Conservation (phyloP, 2,113 vertebrate species). For the Rhabdomys dilectus region DNA sequence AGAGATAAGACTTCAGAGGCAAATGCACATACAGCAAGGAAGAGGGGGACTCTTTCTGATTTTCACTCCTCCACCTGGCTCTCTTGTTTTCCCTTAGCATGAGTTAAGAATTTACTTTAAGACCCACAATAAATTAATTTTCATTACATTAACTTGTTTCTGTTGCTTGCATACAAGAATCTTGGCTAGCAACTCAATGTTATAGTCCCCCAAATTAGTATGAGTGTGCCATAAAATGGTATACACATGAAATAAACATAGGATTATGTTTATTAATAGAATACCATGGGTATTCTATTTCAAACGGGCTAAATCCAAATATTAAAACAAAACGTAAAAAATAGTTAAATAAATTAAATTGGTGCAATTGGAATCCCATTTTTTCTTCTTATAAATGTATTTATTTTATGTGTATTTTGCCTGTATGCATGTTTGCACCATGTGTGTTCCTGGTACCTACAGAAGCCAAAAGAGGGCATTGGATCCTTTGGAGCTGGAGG, state of each 20-base stretch:
- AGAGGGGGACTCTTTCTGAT: not conserved
- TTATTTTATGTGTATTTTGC: not conserved
- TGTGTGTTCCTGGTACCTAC: not conserved
- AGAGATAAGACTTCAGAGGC: too few species aligned
- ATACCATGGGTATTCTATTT: not conserved
- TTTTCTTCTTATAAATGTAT: not conserved
- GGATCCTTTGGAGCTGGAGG: not conserved
- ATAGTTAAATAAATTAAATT: not conserved
- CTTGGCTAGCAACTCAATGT: not conserved
- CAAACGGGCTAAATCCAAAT: constrained; percentile 1
- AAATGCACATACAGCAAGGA: not conserved
- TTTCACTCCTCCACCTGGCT: not conserved
- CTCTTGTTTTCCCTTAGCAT: not conserved
- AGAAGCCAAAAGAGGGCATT: not conserved
- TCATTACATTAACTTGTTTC: not conserved
- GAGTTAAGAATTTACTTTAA: not conserved
- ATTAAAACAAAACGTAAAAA: not conserved
- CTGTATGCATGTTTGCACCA: too few species aligned
- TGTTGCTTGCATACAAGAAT: not conserved
- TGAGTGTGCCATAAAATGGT: not conserved
- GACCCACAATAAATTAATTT: not conserved
- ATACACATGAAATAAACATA: not conserved
- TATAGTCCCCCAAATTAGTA: not conserved
- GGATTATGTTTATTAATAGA: too few species aligned
- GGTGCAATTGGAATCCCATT: not conserved